Base-by-base conservation (phyloP, 1,140 invertebrate species). In the Saccostrea glomerata region DNA sequence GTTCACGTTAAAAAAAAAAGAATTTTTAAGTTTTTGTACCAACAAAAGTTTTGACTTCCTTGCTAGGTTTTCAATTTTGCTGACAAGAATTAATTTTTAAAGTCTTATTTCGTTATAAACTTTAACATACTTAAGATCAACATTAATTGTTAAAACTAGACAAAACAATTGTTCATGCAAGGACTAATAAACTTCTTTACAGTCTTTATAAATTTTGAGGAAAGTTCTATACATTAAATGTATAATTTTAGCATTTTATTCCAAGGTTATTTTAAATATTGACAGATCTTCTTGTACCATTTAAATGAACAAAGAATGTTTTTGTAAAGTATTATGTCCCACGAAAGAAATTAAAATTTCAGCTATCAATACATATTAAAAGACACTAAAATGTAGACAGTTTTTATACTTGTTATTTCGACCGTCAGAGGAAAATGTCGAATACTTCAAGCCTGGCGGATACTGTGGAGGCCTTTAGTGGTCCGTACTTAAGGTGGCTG, bases 401-500 rank as follows among this genome's bases (percentile, higher is more conserved):
- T 77, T 30, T 17, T 2, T 30, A 17, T 4, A 30, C 25, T 17
- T 30, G 13, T 15, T 30, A 77, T 30, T 77, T 2, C 7, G 9
- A 77, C 70, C 7, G 13, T 36, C 0, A 36, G 25, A 77, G 13
- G 58, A 63, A 25, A 12, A 77, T 77, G 70, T 85, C 84, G 40
- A 60, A 54, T 56, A 11, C 20, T 25, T 70, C 63, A 2, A 54
- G 47, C 17, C 54, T 12, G 36, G 25, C 63, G 2, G 86, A 85
- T 12, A 77, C 89, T 13, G 36, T 90, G 17, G 47, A 25, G 17
- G 47, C 87, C n/a, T 70, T 90, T 25, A 86, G 86, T 56, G 70
- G 56, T 11, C 58, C 89, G 15, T 90, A 86, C 54, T 84, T 86
- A 47, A 30, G 40, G 54, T 90, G 89, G 89, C 63, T 90, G 30